Evolutionary conservation across 1,140 invertebrate genomes (phyloP).

Genomic region (Monomorium pharaonis): DNA sequence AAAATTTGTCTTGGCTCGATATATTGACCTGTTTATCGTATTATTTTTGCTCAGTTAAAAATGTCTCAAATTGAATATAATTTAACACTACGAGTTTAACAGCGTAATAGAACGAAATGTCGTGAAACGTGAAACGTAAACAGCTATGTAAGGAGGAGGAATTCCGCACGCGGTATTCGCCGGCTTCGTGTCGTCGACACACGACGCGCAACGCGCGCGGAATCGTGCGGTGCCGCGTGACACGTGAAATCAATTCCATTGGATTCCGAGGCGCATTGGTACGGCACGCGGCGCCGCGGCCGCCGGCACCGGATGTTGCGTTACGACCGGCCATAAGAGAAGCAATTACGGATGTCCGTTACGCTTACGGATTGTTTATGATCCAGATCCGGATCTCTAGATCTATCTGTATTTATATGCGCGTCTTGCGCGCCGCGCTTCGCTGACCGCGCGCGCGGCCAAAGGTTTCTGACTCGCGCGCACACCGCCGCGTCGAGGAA

Average conservation of each 20-base stretch:
- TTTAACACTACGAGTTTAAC: no score
- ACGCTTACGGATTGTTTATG: constrained; percentile 51
- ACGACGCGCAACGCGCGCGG: constrained; percentile 34
- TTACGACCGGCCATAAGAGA: constrained; percentile 22
- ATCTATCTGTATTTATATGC: constrained; percentile 38
- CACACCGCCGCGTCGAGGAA: not conserved
- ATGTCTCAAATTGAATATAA: no score
- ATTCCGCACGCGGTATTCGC: not conserved
- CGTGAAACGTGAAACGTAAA: constrained; percentile 7
- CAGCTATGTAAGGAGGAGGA: not conserved
- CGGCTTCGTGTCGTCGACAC: not conserved
- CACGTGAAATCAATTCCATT: constrained; percentile 57
- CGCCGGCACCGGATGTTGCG: constrained; percentile 20
- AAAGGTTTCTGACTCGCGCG: not conserved
- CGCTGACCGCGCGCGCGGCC: not conserved
- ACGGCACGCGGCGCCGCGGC: not conserved
- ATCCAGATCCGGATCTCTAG: constrained; percentile 33
- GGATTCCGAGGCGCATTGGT: constrained; percentile 47
- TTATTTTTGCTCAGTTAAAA: no score
- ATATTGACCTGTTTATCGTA: no score
- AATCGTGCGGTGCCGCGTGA: not conserved
- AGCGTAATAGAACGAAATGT: not conserved
- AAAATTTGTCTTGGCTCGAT: no score
- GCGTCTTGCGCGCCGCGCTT: not conserved
- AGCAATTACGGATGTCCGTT: constrained; percentile 44